Conservation (phyloP, 1,140 invertebrate species). For the Asbolus verrucosus region DNA sequence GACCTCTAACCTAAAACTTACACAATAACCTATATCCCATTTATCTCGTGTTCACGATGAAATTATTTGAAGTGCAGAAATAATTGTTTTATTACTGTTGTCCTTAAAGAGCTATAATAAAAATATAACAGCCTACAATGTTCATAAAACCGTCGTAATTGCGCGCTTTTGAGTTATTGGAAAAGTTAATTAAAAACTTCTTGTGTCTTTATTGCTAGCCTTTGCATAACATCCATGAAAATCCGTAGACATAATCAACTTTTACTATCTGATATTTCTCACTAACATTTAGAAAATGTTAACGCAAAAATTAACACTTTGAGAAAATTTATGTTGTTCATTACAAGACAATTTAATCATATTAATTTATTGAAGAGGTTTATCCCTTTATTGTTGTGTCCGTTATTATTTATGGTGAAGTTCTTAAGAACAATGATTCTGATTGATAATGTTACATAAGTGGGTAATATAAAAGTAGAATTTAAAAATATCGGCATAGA, state of each 20-base stretch:
- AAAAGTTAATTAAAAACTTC: slow-evolving; percentile 15
- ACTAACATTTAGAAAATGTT: slow-evolving; percentile 42
- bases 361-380: neutral
- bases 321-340: slow-evolving; percentile 15
- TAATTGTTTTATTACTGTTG: slow-evolving; percentile 1
- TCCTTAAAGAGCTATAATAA: no score
- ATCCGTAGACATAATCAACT: slow-evolving; percentile 20
- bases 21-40: slow-evolving; percentile 15
- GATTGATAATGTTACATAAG: no score
- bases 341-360: slow-evolving; percentile 14
- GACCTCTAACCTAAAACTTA: slow-evolving; percentile 37
- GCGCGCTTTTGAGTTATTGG: no score
- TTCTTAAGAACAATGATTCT: no score
- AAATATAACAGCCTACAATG: no score
- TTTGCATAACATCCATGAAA: slow-evolving; percentile 24
- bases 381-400: neutral
- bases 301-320: slow-evolving; percentile 22
- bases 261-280: slow-evolving; percentile 31
- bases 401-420: no score
- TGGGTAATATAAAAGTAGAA: no score
- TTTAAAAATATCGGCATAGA: no score
- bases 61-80: slow-evolving; percentile 6
- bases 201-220: neutral
- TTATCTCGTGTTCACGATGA: neutral
- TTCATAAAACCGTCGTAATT: no score